Evolutionary conservation across 2,797 vertebrate genomes (phyloP).

Genomic region (Stomatorhinus walkeri): DNA sequence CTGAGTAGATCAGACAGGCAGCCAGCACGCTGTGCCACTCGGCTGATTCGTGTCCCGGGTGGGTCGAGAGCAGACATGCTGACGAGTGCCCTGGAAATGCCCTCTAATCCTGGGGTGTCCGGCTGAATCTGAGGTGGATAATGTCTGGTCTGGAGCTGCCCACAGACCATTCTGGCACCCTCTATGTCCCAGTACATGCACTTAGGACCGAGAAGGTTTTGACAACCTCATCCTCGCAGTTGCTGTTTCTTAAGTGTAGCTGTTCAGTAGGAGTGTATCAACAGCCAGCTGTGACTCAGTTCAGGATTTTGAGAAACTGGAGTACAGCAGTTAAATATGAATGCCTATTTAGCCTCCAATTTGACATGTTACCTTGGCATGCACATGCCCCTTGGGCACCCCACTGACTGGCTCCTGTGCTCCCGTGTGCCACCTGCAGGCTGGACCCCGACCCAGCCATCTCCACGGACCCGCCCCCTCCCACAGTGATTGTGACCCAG

Average conservation of each 20-base stretch:
- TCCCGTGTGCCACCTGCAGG: conserved; percentile 56
- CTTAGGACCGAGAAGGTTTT: not conserved
- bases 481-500: conserved; percentile 64
- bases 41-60: not conserved
- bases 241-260: not conserved
- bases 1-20: not conserved
- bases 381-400: not conserved
- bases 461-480: conserved; percentile 64
- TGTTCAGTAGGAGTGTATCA: not conserved
- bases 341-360: not conserved
- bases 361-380: not conserved
- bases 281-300: not conserved
- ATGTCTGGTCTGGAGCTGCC: not conserved
- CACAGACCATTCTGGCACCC: not conserved
- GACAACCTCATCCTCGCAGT: not conserved
- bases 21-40: not conserved
- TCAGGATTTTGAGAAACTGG: not conserved
- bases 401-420: conserved; percentile 18
- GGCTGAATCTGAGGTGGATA: not conserved
- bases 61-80: not conserved
- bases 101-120: not conserved
- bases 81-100: conserved; percentile 5
- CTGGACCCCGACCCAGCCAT: conserved; percentile 82
- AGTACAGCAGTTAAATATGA: not conserved
- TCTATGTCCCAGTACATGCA: not conserved